A percentile compares a stretch with the other conserved stretches of the same genome.
These are phyloP conservation scores for Vanessa tameamea DNA, from an alignment of 1,140 invertebrate genomes.

Conservation along the genomic window DNA sequence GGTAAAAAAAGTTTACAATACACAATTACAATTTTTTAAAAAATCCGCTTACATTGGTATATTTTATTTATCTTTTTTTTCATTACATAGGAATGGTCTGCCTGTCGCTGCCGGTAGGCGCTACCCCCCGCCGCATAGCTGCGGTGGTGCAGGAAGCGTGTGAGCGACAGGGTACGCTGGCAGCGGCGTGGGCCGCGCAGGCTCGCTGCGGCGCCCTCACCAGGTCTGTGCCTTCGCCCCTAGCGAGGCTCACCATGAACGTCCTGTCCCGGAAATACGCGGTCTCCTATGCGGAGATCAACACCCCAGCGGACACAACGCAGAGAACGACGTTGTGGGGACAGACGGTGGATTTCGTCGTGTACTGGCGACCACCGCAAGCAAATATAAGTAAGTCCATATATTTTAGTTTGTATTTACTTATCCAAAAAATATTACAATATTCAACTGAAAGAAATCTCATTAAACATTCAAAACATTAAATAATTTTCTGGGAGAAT, in stretches of 20 bases:
- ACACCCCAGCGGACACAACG: conserved; percentile 70
- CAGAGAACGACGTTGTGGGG: conserved; percentile 83
- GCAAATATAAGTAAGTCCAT: conserved; percentile 87
- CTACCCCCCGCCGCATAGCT: conserved; percentile 78
- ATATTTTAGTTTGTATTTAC: conserved; percentile 1
- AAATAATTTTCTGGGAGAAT: too few relatives aligned
- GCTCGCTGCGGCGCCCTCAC: conserved; percentile 85
- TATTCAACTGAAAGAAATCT: too few relatives aligned
- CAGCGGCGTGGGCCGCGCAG: conserved; percentile 85
- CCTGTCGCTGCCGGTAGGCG: conserved; percentile 81
- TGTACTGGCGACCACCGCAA: conserved; percentile 91
- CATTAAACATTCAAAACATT: too few relatives aligned
- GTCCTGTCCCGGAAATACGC: conserved; percentile 87
- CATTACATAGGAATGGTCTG: conserved; percentile 80
- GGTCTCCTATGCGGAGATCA: conserved; percentile 87
- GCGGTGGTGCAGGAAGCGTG: conserved; percentile 83
- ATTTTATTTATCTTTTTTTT: neutral
- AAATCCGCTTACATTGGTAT: too few relatives aligned
- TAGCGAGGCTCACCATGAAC: conserved; percentile 85
- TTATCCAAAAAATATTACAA: neutral
- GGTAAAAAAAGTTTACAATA: too few relatives aligned
- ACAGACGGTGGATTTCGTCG: conserved; percentile 83
- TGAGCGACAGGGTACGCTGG: conserved; percentile 84
- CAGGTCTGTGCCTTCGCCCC: conserved; percentile 84
- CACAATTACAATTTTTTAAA: too few relatives aligned